Conservation (phyloP, 2,888 invertebrate genomes). For the Parochlus steinenii region DNA sequence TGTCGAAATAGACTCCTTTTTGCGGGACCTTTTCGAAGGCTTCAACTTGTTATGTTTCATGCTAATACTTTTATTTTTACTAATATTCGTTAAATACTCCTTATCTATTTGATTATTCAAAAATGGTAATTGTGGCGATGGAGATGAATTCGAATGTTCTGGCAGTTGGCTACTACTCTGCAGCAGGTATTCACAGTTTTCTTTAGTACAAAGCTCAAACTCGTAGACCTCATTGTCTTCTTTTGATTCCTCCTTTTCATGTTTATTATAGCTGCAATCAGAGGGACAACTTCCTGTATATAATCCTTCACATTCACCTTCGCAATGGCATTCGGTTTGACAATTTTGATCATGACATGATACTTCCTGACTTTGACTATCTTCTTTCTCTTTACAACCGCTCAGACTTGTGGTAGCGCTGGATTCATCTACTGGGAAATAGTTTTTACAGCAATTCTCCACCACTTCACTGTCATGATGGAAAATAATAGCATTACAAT, state of each 20-base stretch:
- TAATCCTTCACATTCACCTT: no score
- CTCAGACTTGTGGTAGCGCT: not conserved
- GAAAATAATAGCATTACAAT: slow-evolving; percentile 28
- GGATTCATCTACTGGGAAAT: slow-evolving; percentile 20
- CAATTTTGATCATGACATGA: no score
- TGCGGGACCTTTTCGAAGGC: no score
- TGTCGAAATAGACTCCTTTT: no score
- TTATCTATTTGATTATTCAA: slow-evolving; percentile 8
- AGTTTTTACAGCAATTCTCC: slow-evolving; percentile 29
- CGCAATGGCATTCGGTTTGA: no score
- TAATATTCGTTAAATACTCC: no score
- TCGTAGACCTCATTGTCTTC: slow-evolving; percentile 4
- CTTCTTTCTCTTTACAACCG: not conserved
- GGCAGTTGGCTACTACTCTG: slow-evolving; percentile 2
- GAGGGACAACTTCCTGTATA: no score
- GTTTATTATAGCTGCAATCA: no score
- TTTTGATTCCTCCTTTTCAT: no score
- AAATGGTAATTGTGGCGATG: not conserved
- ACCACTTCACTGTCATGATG: slow-evolving; percentile 30
- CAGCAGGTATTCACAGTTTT: slow-evolving; percentile 11
- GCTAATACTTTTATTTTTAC: slow-evolving; percentile 8
- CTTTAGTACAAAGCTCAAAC: slow-evolving; percentile 11
- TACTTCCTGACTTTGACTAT: slow-evolving; percentile 3
- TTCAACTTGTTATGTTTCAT: slow-evolving; percentile 11
- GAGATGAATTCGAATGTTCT: not conserved